Percentiles rank a stretch among this genome's conserved stretches.
phyloP scores from a whole-genome alignment of 2,113 vertebrate species.

The Anguilla japonica region DNA sequence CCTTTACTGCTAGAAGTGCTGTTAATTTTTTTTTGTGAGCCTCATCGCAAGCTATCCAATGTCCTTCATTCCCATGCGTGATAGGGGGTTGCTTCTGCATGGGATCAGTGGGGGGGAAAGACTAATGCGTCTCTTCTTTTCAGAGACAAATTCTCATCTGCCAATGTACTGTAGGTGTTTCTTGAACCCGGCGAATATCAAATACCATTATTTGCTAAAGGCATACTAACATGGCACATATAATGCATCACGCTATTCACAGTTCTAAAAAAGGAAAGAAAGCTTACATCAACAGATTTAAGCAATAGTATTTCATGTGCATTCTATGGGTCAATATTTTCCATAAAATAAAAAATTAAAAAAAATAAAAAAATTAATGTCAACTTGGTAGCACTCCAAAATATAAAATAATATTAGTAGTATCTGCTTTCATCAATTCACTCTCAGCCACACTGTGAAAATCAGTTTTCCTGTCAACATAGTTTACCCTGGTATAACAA shows the following conservation, averaged over 20 bases:
- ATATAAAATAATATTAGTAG: background rate
- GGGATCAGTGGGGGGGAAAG: background rate
- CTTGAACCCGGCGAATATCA: background rate
- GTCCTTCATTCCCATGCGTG: background rate
- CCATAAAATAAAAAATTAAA: background rate
- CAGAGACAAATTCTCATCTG: background rate
- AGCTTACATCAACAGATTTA: background rate
- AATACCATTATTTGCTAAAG: background rate
- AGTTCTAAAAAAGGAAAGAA: constrained; percentile 63
- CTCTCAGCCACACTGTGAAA: background rate
- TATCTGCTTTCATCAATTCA: background rate
- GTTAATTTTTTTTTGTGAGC: background rate
- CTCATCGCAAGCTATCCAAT: background rate
- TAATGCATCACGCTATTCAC: constrained; percentile 63
- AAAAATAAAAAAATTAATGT: background rate
- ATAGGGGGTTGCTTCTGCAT: background rate
- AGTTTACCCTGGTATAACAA: constrained; percentile 1
- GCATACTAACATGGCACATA: constrained; percentile 2
- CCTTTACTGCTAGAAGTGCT: background rate
- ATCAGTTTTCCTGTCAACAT: background rate
- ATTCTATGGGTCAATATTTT: background rate
- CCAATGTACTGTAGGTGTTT: background rate
- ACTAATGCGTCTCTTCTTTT: background rate
- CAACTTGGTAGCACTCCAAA: background rate
- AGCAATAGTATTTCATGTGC: constrained; percentile 9